phyloP scores from a whole-genome alignment of 2,797 vertebrate species.

The Luscinia megarhynchos region DNA sequence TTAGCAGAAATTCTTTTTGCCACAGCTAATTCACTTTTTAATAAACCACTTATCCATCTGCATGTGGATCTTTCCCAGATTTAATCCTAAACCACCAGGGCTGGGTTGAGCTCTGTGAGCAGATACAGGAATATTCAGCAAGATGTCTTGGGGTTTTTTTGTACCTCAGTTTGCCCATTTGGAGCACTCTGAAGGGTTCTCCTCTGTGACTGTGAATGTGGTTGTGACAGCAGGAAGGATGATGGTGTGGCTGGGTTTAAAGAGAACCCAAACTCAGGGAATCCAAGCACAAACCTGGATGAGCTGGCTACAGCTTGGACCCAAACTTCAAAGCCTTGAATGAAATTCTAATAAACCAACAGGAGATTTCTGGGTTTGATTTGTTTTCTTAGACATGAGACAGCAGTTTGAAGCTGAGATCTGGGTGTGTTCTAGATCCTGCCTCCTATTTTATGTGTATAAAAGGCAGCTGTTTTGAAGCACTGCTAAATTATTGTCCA shows the following conservation, averaged over 20 bases:
- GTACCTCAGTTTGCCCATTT: neutral
- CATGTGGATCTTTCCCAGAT: neutral
- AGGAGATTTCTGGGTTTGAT: neutral
- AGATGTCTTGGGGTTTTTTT: neutral
- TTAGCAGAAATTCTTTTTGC: neutral
- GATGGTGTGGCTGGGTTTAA: neutral
- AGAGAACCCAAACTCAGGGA: neutral
- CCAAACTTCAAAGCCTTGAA: neutral
- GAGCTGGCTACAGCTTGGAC: neutral
- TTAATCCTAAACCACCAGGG: neutral
- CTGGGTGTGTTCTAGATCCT: neutral
- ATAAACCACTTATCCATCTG: neutral
- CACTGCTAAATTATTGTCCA: neutral
- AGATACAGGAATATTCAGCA: neutral
- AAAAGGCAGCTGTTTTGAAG: neutral
- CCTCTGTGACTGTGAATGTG: rapidly evolving
- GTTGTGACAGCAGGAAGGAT: neutral
- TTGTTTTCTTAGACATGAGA: neutral
- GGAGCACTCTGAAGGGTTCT: neutral
- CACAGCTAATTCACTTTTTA: neutral
- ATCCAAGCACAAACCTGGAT: neutral
- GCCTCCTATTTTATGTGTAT: neutral
- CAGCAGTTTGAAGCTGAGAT: neutral
- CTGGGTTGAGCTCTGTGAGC: neutral
- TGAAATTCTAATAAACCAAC: neutral